Evolutionary conservation across 2,888 invertebrate genomes (phyloP).

Genomic region (Drosophila merina): DNA sequence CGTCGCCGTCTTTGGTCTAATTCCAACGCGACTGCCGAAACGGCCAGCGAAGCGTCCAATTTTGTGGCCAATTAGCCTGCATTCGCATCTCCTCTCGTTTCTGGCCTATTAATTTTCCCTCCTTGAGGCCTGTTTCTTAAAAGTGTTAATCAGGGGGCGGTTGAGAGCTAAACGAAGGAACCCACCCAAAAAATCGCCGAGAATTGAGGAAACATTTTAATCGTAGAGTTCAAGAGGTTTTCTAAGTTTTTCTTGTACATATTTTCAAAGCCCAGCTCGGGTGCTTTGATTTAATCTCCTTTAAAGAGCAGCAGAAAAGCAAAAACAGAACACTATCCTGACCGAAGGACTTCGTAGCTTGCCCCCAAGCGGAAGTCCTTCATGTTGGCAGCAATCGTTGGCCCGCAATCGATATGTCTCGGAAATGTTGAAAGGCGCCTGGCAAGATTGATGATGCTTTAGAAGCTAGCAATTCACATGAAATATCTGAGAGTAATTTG

Average conservation of each 20-base stretch:
- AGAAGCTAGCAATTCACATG: slow-evolving; percentile 30
- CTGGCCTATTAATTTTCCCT: slow-evolving; percentile 35
- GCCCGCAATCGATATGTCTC: slow-evolving; percentile 34
- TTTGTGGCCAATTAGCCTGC: slow-evolving; percentile 56
- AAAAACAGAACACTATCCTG: too few relatives aligned
- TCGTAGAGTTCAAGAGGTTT: not conserved
- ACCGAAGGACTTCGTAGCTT: slow-evolving; percentile 17
- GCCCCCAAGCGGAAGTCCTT: slow-evolving; percentile 34
- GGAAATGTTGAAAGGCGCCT: slow-evolving; percentile 37
- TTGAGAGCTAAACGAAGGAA: not conserved
- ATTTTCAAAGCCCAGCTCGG: not conserved
- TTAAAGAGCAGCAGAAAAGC: too few relatives aligned
- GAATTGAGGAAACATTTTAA: not conserved
- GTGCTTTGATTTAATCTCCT: not conserved
- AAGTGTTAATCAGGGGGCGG: slow-evolving; percentile 33
- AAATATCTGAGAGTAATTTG: slow-evolving; percentile 37
- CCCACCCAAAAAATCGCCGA: slow-evolving; percentile 10
- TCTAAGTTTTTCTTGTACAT: not conserved
- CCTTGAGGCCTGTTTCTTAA: not conserved
- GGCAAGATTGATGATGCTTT: slow-evolving; percentile 39
- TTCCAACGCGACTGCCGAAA: slow-evolving; percentile 8
- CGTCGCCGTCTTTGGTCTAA: slow-evolving; percentile 26
- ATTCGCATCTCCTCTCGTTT: slow-evolving; percentile 31
- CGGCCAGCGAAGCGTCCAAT: slow-evolving; percentile 54
- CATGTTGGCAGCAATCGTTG: slow-evolving; percentile 6